Evolutionary conservation across 2,888 invertebrate species (phyloP).

Genomic region (Phortica okadai): DNA sequence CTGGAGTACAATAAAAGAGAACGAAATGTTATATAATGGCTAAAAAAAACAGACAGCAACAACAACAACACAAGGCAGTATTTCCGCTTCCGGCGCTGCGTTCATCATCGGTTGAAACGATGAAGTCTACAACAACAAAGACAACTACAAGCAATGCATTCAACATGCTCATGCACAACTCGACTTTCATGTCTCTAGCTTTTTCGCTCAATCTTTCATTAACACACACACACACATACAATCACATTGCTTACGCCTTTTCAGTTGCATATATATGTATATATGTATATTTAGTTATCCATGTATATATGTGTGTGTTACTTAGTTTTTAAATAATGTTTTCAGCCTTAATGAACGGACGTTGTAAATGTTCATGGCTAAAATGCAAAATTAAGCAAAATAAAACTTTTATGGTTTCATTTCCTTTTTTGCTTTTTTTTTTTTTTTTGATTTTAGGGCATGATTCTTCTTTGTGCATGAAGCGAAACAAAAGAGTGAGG

Average conservation of each 20-base stretch:
- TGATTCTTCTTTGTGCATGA: not conserved
- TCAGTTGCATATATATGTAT: not conserved
- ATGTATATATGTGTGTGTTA: conserved; percentile 16
- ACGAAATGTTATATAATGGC: not conserved
- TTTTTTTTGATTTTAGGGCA: not conserved
- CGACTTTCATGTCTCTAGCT: not conserved
- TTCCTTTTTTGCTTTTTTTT: not conserved
- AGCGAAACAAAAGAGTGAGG: not conserved
- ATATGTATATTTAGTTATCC: not conserved
- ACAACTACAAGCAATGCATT: not conserved
- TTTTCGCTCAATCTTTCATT: not conserved
- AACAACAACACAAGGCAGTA: not conserved
- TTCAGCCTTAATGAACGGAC: conserved; percentile 26
- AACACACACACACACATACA: not conserved
- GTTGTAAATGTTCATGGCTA: conserved; percentile 27
- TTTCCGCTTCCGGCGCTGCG: conserved; percentile 17
- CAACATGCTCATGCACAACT: not conserved
- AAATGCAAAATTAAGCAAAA: conserved; percentile 27
- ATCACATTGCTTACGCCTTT: not conserved
- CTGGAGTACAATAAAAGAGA: not conserved
- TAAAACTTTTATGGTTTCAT: conserved; percentile 16
- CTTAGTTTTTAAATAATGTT: conserved; percentile 24
- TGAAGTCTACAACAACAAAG: not conserved
- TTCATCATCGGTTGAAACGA: conserved; percentile 5
- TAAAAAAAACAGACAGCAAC: not conserved